phyloP scores from a whole-genome alignment of 2,888 invertebrate species.

The Xestia ashworthii region DNA sequence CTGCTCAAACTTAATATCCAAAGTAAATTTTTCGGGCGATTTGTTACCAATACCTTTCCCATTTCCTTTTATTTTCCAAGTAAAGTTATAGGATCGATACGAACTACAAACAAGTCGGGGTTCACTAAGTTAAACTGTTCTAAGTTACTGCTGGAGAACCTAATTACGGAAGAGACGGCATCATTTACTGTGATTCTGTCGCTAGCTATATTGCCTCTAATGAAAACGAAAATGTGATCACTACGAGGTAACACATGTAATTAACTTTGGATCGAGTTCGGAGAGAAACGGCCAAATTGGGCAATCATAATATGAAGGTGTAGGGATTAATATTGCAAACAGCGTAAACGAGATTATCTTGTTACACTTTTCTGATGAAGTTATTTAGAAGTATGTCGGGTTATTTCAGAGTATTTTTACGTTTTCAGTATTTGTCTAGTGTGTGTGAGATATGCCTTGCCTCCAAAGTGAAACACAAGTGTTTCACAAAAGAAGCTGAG shows the following conservation, averaged over 20 bases:
- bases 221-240: constrained; percentile 58
- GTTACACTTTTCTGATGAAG: constrained; percentile 34
- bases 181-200: constrained; percentile 59
- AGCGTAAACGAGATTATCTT: constrained; percentile 36
- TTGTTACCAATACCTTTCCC: constrained; percentile 58
- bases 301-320: constrained; percentile 52
- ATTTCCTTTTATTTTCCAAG: constrained; percentile 60
- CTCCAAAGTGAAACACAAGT: constrained; percentile 48
- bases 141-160: constrained; percentile 40
- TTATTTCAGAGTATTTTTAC: constrained; percentile 24
- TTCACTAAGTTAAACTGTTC: constrained; percentile 54
- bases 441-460: constrained; percentile 24
- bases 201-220: constrained; percentile 46
- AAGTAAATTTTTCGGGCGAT: constrained; percentile 68
- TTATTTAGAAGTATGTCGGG: constrained; percentile 26
- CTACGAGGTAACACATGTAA: constrained; percentile 59
- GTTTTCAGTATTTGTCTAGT: constrained; percentile 31
- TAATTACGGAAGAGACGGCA: constrained; percentile 51
- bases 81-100: constrained; percentile 49
- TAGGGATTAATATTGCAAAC: constrained; percentile 52
- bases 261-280: constrained; percentile 59
- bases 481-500: constrained; percentile 65
- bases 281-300: constrained; percentile 59
- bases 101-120: constrained; percentile 60
- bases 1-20: constrained; percentile 61